phyloP scores from a whole-genome alignment of 2,113 vertebrate genomes.

The Tragelaphus buxtoni region DNA sequence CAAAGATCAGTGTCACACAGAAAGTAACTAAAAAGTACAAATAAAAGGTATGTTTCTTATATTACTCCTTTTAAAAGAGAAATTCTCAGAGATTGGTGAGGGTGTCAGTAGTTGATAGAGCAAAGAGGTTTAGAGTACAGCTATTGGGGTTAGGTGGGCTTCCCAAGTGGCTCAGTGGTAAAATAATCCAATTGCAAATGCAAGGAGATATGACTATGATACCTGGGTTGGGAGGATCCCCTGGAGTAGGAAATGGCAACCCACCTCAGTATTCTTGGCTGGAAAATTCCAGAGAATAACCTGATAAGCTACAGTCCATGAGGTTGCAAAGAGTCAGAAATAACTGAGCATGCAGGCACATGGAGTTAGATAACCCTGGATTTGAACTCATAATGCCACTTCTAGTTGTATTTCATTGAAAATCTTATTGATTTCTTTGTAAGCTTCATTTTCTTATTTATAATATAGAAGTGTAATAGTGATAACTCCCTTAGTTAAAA shows the following conservation, averaged over 20 bases:
- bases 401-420: not conserved
- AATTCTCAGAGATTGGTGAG: not conserved
- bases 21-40: not conserved
- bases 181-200: not conserved
- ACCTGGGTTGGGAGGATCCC: not conserved
- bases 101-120: not conserved
- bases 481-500: not conserved
- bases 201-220: not conserved
- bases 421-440: not conserved
- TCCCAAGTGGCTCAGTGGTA: not conserved
- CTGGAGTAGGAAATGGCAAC: too few species aligned
- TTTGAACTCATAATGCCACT: not conserved
- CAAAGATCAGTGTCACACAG: not conserved
- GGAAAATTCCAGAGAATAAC: too few species aligned
- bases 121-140: not conserved
- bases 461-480: not conserved
- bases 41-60: not conserved
- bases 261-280: too few species aligned
- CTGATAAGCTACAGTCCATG: too few species aligned
- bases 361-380: not conserved
- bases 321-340: not conserved
- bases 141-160: not conserved
- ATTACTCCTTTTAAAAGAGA: not conserved
- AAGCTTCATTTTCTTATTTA: not conserved
- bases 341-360: not conserved